Base-by-base conservation (phyloP, 2,888 invertebrate genomes). In the Amiota minor region DNA sequence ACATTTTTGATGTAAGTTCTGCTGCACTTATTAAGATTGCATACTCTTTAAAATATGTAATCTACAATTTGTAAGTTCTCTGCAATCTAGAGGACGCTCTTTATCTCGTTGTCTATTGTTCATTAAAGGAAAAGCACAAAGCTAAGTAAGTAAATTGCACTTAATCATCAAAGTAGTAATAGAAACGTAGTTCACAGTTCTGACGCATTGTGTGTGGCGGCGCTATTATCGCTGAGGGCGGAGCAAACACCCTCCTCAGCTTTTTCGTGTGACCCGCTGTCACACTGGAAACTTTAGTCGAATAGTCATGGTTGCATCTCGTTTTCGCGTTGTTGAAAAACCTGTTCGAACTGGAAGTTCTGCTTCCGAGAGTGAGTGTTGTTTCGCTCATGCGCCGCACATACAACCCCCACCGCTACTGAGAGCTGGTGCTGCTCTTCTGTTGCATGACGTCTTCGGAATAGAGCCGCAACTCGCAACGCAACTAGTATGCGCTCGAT, bases 401-500 rank as follows among this genome's bases (percentile, higher is more conserved):
- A 56, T 70, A 70, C 82, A 79, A 77, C 83, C 80, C 72, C 70
- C 61, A 2, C 56, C n/a, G n/a, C 53, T 64, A 72, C 73, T 74
- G 74, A 73, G 78, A 73, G 72, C 70, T 76, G 81, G 78, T 77
- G 79, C 56, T 72, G 69, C 68, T 74, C 71, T 72, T 76, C 75
- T 75, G 18, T 50, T 75, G 72, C 74, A 73, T 45, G 47, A 46
- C 64, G 53, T 18, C 67, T 68, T 53, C 59, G 47, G 18, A 12
- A 10, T 62, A 20, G 14, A 45, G 75, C 74, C 46, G 71, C 77
- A 81, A 83, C 81, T 82, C 82, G 81, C 86, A 88, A 88, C 81
- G 79, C 86, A 88, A 89, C 89, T 87, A 89, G 88, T 89, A 87
- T 89, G 88, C 89, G 88, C 86, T 89, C 88, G 88, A 88, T 87